Conservation (phyloP, 2,888 invertebrate genomes). For the Zhuqinia jingwanae region DNA sequence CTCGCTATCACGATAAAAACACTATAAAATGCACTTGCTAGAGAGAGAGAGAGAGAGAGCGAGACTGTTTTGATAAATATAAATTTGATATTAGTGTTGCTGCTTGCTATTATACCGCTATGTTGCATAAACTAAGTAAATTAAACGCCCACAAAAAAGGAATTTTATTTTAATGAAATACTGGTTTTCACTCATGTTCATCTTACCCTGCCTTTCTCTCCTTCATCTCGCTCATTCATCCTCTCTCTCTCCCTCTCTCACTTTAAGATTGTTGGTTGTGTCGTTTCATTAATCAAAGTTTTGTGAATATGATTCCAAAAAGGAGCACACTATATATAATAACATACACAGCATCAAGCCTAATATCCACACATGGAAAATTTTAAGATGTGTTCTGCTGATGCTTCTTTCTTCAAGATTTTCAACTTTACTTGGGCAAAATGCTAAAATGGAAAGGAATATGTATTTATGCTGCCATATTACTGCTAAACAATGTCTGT, state of each 20-base stretch:
- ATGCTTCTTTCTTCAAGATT: too few species aligned
- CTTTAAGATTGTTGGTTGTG: constrained; percentile 31
- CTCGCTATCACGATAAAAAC: not conserved
- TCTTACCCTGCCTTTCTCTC: not conserved
- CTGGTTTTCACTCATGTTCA: constrained; percentile 24
- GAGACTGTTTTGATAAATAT: constrained; percentile 48
- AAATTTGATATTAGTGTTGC: constrained; percentile 40
- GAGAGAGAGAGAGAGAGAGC: not conserved
- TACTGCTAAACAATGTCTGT: not conserved
- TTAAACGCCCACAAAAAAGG: constrained; percentile 28
- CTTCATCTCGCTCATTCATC: not conserved
- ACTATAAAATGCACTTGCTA: not conserved
- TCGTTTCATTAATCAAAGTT: constrained; percentile 65
- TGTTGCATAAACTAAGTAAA: constrained; percentile 47
- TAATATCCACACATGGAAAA: not conserved
- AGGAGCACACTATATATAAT: not conserved
- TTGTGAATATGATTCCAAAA: constrained; percentile 30
- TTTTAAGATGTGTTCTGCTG: constrained; percentile 22
- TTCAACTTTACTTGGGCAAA: not conserved
- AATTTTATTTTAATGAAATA: constrained; percentile 46
- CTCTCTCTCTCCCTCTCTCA: not conserved
- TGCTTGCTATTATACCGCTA: too few species aligned
- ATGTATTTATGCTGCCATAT: too few species aligned
- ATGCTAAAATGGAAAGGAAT: too few species aligned
- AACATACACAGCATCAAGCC: not conserved